These are phyloP conservation scores for Pipa parva DNA, from an alignment of 2,113 vertebrate genomes.

Conservation along the genomic window DNA sequence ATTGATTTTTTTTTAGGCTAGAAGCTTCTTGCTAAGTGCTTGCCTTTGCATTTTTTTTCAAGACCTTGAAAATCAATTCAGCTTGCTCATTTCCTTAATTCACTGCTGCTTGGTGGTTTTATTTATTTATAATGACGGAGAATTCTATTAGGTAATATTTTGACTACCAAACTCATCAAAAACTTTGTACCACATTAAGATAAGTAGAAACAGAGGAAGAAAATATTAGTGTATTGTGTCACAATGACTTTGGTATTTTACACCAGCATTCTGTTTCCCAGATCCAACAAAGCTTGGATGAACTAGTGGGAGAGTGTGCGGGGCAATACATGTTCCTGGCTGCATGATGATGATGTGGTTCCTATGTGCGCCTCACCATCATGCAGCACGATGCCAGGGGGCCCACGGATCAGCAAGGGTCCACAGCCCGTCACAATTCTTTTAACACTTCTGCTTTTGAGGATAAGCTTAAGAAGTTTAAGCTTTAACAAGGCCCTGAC, in stretches of 20 bases:
- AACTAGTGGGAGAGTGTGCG: too few species aligned
- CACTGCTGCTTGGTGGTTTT: conserved; percentile 43
- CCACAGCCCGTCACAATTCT: too few species aligned
- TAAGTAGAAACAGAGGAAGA: neutral
- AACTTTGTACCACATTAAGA: neutral
- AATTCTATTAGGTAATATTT: conserved; percentile 9
- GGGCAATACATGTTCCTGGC: too few species aligned
- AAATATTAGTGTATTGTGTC: neutral
- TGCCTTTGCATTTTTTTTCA: conserved; percentile 36
- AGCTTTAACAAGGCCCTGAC: too few species aligned
- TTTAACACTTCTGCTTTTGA: too few species aligned
- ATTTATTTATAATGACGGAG: conserved; percentile 46
- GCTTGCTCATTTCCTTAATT: conserved; percentile 46
- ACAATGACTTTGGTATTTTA: neutral
- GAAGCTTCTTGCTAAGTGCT: conserved; percentile 43
- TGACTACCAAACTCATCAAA: neutral
- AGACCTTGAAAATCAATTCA: conserved; percentile 38
- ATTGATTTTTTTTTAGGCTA: conserved; percentile 45
- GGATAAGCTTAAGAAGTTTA: too few species aligned
- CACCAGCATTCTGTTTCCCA: too few species aligned
- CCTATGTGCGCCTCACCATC: too few species aligned
- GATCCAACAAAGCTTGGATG: too few species aligned
- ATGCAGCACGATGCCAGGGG: too few species aligned
- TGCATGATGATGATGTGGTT: too few species aligned
- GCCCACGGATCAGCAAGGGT: too few species aligned